Evolutionary conservation across 2,113 vertebrate genomes (phyloP).

Genomic region (Neotragus pygmaeus): DNA sequence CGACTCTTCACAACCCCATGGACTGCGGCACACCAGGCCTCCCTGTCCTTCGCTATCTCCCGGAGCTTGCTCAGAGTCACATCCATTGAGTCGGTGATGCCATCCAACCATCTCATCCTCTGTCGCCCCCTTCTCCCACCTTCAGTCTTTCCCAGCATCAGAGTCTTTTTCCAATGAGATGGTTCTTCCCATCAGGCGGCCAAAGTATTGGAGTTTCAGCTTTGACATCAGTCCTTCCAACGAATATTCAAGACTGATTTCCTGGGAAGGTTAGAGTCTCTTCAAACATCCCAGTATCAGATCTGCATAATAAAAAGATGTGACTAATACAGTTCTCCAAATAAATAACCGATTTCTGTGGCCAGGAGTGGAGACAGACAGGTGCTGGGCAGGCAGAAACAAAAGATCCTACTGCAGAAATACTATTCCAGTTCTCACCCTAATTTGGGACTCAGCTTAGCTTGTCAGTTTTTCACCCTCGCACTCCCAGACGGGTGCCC

Average conservation of each 20-base stretch:
- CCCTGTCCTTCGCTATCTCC: background rate
- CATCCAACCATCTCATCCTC: background rate
- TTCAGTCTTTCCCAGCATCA: background rate
- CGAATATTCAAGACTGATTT: background rate
- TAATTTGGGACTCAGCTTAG: background rate
- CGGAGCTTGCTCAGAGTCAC: background rate
- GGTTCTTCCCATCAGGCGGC: background rate
- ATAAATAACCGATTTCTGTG: background rate
- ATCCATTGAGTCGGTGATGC: background rate
- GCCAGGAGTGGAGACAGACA: background rate
- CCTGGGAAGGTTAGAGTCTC: background rate
- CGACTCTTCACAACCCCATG: background rate
- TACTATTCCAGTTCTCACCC: background rate
- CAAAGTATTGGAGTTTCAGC: background rate
- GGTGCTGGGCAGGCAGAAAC: background rate
- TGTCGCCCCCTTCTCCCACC: background rate
- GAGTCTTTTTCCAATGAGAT: background rate
- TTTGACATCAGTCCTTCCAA: background rate
- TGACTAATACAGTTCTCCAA: background rate
- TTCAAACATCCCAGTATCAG: too few relatives aligned
- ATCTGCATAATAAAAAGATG: background rate
- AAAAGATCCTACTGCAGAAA: background rate
- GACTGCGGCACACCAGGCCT: background rate
- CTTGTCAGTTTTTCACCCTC: background rate
- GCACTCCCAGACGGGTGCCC: rapidly evolving